Evolutionary conservation across 2,888 invertebrate genomes (phyloP).

Genomic region (Plagiodera versicolora): DNA sequence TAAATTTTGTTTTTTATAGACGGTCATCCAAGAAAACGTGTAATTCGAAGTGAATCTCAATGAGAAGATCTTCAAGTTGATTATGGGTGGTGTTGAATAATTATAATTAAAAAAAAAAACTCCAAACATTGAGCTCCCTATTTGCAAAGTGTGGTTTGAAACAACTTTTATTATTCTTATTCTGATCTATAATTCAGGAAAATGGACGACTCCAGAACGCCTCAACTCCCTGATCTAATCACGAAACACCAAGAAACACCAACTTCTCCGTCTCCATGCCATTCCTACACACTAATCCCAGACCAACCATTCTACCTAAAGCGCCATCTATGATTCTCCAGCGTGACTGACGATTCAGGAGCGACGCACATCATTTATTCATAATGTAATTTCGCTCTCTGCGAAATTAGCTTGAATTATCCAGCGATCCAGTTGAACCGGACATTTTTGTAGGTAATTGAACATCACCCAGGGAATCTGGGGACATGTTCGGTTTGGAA

Average conservation of each 20-base stretch:
- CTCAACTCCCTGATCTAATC: neutral
- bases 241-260: neutral
- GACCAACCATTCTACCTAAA: neutral
- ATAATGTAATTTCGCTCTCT: constrained; percentile 49
- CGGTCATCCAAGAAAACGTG: neutral
- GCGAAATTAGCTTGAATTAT: constrained; percentile 51
- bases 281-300: neutral
- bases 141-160: too few species aligned
- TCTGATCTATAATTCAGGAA: too few species aligned
- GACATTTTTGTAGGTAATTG: constrained; percentile 31
- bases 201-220: neutral
- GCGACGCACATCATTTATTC: constrained; percentile 47
- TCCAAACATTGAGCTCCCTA: too few species aligned
- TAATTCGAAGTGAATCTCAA: too few species aligned
- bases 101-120: too few species aligned
- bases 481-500: constrained; percentile 8
- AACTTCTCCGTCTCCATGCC: neutral
- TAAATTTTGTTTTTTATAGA: neutral
- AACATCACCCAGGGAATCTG: constrained; percentile 21
- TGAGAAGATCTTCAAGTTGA: too few species aligned
- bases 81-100: too few species aligned
- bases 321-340: constrained; percentile 21
- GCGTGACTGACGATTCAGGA: constrained; percentile 41
- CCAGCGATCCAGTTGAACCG: constrained; percentile 45
- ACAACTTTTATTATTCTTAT: too few species aligned